Conservation (phyloP, 2,113 vertebrate species). For the Notiomystis cincta region DNA sequence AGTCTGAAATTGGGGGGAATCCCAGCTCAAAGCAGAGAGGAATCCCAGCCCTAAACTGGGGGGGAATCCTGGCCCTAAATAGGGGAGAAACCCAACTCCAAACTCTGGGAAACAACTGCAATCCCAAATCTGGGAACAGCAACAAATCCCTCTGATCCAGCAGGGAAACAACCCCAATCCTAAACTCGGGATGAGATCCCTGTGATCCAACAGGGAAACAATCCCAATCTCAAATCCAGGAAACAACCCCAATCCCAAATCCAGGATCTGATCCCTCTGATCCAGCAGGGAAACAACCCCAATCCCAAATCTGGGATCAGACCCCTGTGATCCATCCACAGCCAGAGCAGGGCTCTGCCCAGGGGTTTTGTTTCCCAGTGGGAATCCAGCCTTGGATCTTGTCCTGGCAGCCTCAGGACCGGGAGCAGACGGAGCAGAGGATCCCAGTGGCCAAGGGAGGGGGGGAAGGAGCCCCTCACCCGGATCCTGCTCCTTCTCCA, state of each 20-base stretch:
- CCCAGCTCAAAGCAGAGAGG: too few species aligned
- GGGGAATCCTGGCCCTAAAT: too few species aligned
- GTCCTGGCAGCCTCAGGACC: background rate
- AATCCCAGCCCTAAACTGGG: too few species aligned
- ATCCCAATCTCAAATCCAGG: too few species aligned
- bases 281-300: background rate
- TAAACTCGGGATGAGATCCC: background rate
- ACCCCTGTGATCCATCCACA: background rate
- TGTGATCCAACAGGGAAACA: too few species aligned
- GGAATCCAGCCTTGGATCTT: rapidly evolving
- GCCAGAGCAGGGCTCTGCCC: too few species aligned
- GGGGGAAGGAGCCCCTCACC: background rate
- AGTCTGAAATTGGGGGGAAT: too few species aligned
- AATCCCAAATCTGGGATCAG: background rate
- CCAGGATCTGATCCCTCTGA: background rate
- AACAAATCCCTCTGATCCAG: background rate
- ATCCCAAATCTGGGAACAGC: background rate
- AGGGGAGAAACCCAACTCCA: too few species aligned
- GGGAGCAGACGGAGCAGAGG: background rate
- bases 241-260: too few species aligned
- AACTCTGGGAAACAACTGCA: background rate
- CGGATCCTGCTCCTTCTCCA: background rate
- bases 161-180: background rate
- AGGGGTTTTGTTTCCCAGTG: background rate
- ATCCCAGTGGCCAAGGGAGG: background rate